phyloP scores from a whole-genome alignment of 1,140 invertebrate genomes.

The Protaetia brevitarsis region DNA sequence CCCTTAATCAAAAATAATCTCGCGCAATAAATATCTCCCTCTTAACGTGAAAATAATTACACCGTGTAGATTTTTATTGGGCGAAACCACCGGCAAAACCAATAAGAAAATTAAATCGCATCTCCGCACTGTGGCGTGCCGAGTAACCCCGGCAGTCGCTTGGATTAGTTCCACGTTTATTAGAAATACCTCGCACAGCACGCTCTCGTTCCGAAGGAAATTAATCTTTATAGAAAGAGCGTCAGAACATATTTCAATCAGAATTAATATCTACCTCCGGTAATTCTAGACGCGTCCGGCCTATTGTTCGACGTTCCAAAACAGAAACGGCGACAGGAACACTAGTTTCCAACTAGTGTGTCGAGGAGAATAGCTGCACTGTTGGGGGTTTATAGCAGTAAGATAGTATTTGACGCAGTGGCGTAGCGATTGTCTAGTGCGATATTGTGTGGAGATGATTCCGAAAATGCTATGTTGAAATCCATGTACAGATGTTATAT shows the following conservation, averaged over 20 bases:
- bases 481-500: background rate
- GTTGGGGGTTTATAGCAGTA: background rate
- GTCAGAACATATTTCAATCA: constrained; percentile 2
- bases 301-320: background rate
- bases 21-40: too few relatives aligned
- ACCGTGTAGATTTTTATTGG: background rate
- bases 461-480: too few relatives aligned
- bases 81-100: background rate
- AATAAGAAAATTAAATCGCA: background rate
- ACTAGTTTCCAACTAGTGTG: background rate
- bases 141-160: background rate
- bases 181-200: background rate
- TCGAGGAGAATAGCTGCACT: background rate
- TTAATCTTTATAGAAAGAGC: background rate
- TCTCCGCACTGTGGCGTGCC: too few relatives aligned
- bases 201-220: background rate
- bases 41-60: background rate
- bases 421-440: too few relatives aligned
- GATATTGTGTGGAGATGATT: too few relatives aligned
- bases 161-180: background rate
- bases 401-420: background rate
- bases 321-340: background rate
- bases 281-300: background rate
- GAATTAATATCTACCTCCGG: constrained; percentile 4
- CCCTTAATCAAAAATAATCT: too few relatives aligned